phyloP scores from a whole-genome alignment of 2,888 invertebrate genomes.

The Chironomus riparius region DNA sequence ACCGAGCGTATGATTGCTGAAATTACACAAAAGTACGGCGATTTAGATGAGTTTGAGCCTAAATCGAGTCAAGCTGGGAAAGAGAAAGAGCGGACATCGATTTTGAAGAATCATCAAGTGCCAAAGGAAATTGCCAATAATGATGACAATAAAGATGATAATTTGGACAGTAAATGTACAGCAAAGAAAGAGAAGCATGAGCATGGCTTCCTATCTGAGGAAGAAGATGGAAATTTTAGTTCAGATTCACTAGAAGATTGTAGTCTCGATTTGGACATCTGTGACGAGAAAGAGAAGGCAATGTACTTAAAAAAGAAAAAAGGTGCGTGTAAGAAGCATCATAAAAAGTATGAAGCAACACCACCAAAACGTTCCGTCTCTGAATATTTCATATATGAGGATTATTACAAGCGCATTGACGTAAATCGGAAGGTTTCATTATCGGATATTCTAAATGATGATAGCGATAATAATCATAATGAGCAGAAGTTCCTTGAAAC shows the following conservation, averaged over 20 bases:
- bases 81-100: slow-evolving; percentile 36
- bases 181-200: slow-evolving; percentile 29
- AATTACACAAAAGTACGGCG: slow-evolving; percentile 54
- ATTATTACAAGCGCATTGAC: slow-evolving; percentile 44
- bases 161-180: not conserved
- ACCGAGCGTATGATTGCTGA: slow-evolving; percentile 58
- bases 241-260: slow-evolving; percentile 71
- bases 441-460: slow-evolving; percentile 44
- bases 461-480: slow-evolving; percentile 38
- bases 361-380: slow-evolving; percentile 62
- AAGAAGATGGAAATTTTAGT: slow-evolving; percentile 59
- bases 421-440: slow-evolving; percentile 49
- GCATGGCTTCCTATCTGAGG: slow-evolving; percentile 37
- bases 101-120: slow-evolving; percentile 35
- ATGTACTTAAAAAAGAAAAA: slow-evolving; percentile 37
- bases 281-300: slow-evolving; percentile 44
- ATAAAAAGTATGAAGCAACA: slow-evolving; percentile 39
- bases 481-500: slow-evolving; percentile 50
- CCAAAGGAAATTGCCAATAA: slow-evolving; percentile 29
- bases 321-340: slow-evolving; percentile 48
- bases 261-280: slow-evolving; percentile 47
- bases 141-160: not conserved
- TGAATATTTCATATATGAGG: slow-evolving; percentile 63
- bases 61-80: slow-evolving; percentile 28
- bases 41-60: slow-evolving; percentile 48